phyloP scores from a whole-genome alignment of 2,113 vertebrate species.

The Erythrocebus patas region DNA sequence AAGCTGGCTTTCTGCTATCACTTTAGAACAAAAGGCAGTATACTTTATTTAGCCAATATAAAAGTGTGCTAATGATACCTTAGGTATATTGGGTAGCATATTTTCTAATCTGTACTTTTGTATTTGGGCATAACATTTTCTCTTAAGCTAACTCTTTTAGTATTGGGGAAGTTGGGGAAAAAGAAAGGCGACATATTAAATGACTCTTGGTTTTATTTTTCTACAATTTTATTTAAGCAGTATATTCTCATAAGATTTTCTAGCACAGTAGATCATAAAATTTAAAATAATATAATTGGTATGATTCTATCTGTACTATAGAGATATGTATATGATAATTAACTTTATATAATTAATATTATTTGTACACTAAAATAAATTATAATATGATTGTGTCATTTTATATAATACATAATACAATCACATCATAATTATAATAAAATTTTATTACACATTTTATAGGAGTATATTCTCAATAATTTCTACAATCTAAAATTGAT shows the following conservation, averaged over 20 bases:
- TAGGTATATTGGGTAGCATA: not conserved
- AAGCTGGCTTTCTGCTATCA: not conserved
- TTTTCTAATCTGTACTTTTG: slow-evolving; percentile 45
- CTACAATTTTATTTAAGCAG: slow-evolving; percentile 28
- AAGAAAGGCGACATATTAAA: not conserved
- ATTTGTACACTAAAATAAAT: not conserved
- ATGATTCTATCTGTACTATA: slow-evolving; percentile 44
- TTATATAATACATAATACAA: slow-evolving; percentile 7
- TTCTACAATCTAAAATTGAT: slow-evolving; percentile 33
- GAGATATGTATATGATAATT: not conserved
- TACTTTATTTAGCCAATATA: not conserved
- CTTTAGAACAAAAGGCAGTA: slow-evolving; percentile 7
- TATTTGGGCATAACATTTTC: slow-evolving; percentile 8
- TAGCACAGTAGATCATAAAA: slow-evolving; percentile 2
- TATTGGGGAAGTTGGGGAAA: not conserved
- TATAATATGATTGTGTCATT: not conserved
- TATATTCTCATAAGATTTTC: slow-evolving; percentile 34
- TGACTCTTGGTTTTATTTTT: slow-evolving; percentile 31
- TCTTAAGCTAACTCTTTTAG: not conserved
- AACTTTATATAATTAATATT: slow-evolving; percentile 25
- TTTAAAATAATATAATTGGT: slow-evolving; percentile 38
- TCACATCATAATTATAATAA: slow-evolving; percentile 31
- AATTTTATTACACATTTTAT: slow-evolving; percentile 9
- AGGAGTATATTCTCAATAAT: slow-evolving; percentile 32
- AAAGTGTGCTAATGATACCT: not conserved